Evolutionary conservation across 2,113 vertebrate species (phyloP), one percentile per base, ranked within the genome.

Genomic region (Hippopotamus amphibius): DNA sequence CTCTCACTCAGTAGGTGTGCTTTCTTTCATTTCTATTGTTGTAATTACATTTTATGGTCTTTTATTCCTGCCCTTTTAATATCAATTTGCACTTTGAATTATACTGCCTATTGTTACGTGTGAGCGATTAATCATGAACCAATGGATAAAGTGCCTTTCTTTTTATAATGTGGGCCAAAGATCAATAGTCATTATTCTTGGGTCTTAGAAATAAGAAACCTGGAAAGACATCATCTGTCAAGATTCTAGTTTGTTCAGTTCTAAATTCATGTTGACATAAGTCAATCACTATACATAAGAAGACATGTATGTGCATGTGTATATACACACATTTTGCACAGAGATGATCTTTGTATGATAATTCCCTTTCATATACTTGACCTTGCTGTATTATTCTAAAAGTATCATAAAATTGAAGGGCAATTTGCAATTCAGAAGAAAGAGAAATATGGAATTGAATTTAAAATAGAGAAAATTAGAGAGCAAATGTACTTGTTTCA

Each of bases 61-160:
- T 85, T 90, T 69, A 68, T 94, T 80, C 19, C 33, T 97, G 69
- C 22, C 28, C 41, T 85, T 97, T 97, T 76, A 80, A 50, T 95
- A 76, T 88, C 71, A 95, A 92, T 88, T 96, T 92, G 48, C 24
- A 80, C 26, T 87, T 84, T 71, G 15, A 95, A 81, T 87, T 87
- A 59, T 92, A 68, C 16, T 37, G 53, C 24, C 83, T 88, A 53
- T 95, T 95, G 46, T 88, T 77, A 33, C 30, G 43, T 96, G 66
- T 83, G 37, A 57, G 37, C 50, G 69, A 81, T 96, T 93, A 76
- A 96, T 93, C 53, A 92, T 88, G 82, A 95, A 16, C 71, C 66
- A 93, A 55, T 57, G 55, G 33, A 92, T 37, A 68, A 69, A 82
- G 77, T n/a, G 1, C 26, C 85, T 69, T 93, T 77, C 30, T 74